Evolutionary conservation across 2,888 invertebrate species (phyloP), one percentile per base, ranked within the genome.

Genomic region (Cephalotes varians): DNA sequence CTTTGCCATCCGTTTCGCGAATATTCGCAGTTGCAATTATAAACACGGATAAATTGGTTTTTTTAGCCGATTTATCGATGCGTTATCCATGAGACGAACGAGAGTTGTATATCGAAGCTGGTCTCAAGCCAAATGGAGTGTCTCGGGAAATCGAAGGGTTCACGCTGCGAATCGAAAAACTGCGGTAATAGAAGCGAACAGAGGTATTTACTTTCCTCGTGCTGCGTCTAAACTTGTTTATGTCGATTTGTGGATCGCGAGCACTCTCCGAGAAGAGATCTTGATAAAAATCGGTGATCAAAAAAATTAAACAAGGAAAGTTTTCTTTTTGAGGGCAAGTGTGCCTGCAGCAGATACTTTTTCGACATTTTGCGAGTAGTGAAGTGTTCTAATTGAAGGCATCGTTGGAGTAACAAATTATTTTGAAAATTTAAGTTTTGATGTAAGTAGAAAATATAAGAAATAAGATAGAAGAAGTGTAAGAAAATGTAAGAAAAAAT

Each of bases 161-260:
- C 82, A 84, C 64, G 77, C 71, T 82, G 84, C 44, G 84, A 77
- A 81, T 81, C 79, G 67, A 77, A 74, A 81, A 67, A 60, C 28
- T 37, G 51, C 76, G 62, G 62, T 76, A 85, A 85, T 77, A 60
- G 67, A 73, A 62, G 51, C 56, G 76, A 86, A 86, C 83, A 85
- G 62, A 62, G 82, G 62, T 85, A 83, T 83, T 86, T 86, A 86
- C 86, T 85, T 86, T 85, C 73, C 62, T 60, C 76, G 71, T 60
- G 60, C 72, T 76, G 82, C 34, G 81, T 77, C 76, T 76, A 67
- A 85, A 85, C 82, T 83, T 64, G 72, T 81, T 76, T 81, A 28
- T 25, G 77, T 77, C 65, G 47, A 62, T 76, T 82, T 67, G 64
- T 72, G 65, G 84, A 67, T 81, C 76, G 31, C 58, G 40, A 47